phyloP scores from a whole-genome alignment of 2,888 invertebrate species.

The Tethea ocularis region DNA sequence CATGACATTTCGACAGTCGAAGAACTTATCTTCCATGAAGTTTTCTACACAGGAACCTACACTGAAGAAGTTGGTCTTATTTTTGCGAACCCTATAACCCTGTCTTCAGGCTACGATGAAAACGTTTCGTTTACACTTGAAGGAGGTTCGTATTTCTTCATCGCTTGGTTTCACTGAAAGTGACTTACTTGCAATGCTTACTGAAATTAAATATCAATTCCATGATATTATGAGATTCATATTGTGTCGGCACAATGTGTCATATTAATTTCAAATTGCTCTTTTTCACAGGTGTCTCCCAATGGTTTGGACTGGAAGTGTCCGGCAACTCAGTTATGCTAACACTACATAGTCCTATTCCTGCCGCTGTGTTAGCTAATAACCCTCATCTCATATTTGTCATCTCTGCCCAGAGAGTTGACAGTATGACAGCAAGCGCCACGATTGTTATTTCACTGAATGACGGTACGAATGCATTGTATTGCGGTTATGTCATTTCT shows the following conservation, averaged over 20 bases:
- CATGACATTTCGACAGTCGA: background rate
- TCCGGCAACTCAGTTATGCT: constrained; percentile 16
- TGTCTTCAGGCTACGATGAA: background rate
- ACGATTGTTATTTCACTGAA: constrained; percentile 24
- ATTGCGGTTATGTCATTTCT: too few relatives aligned
- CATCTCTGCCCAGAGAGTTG: constrained; percentile 18
- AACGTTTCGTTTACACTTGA: background rate
- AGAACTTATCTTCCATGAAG: background rate
- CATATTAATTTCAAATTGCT: constrained; percentile 19
- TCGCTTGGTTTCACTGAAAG: background rate
- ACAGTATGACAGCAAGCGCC: constrained; percentile 20
- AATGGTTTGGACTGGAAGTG: constrained; percentile 33
- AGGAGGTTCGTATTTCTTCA: background rate
- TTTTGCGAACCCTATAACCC: background rate
- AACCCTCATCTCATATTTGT: constrained; percentile 19
- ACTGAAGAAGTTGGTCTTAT: background rate
- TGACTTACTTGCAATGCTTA: background rate
- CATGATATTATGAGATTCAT: background rate
- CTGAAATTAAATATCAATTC: background rate
- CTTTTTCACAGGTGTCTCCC: constrained; percentile 35
- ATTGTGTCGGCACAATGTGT: background rate
- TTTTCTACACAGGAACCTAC: background rate
- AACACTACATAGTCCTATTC: constrained; percentile 16
- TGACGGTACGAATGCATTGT: constrained; percentile 10
- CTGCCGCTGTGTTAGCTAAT: constrained; percentile 16